Conservation (phyloP, 2,113 vertebrate genomes). For the Ophiodon elongatus region DNA sequence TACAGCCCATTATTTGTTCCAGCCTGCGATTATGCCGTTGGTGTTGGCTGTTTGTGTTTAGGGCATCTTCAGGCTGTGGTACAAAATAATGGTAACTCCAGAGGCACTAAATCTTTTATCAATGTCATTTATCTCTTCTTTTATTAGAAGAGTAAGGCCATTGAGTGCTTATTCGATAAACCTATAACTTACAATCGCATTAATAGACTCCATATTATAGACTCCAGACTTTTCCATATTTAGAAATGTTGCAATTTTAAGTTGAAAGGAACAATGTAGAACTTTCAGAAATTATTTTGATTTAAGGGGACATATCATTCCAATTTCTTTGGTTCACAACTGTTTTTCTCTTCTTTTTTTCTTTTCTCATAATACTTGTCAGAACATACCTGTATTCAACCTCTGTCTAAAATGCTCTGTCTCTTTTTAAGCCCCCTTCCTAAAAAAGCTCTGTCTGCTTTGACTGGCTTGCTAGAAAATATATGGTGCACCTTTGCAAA, state of each 20-base stretch:
- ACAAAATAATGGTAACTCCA: neutral
- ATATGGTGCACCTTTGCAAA: neutral
- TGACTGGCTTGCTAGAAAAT: neutral
- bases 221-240: neutral
- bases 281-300: neutral
- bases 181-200: neutral
- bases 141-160: no score
- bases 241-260: neutral
- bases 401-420: no score
- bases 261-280: neutral
- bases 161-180: neutral
- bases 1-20: neutral
- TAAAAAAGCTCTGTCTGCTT: neutral
- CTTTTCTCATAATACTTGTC: no score
- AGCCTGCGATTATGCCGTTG: neutral
- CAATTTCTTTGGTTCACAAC: neutral
- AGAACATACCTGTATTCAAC: no score
- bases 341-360: neutral
- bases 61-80: slow-evolving; percentile 5
- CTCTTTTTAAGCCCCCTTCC: neutral
- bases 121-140: neutral
- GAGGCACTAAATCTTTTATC: neutral
- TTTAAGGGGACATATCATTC: neutral
- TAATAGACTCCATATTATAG: neutral
- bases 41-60: slow-evolving; percentile 6